A percentile compares a stretch with the other conserved stretches of the same genome.
These are phyloP conservation scores for Papilio xuthus DNA, from an alignment of 1,140 invertebrate genomes.

Conservation along the genomic window DNA sequence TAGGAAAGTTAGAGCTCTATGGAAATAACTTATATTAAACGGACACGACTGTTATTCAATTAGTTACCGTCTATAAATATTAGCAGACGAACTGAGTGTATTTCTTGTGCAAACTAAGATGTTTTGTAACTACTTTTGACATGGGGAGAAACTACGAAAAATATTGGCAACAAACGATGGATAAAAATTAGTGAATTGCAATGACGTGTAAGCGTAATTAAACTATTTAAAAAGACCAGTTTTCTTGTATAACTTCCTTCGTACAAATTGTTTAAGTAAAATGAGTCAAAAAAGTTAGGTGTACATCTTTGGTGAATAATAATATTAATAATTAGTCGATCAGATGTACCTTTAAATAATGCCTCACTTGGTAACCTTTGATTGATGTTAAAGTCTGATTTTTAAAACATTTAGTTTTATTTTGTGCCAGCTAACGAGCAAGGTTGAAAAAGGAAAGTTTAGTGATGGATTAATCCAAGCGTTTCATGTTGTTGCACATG, in stretches of 20 bases:
- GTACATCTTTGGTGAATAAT: too few species aligned
- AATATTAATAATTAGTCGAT: too few species aligned
- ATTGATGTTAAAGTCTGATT: neutral
- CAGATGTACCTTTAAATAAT: neutral
- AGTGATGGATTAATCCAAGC: conserved; percentile 1
- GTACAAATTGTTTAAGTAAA: too few species aligned
- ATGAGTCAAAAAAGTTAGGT: too few species aligned
- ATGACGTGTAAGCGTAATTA: too few species aligned
- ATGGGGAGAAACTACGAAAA: neutral
- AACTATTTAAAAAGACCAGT: too few species aligned
- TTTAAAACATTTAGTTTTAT: neutral
- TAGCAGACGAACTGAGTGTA: neutral
- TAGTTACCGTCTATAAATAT: neutral
- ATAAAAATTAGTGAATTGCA: too few species aligned
- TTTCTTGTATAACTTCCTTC: too few species aligned
- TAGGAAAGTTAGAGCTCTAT: neutral
- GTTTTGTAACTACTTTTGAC: neutral
- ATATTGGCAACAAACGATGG: too few species aligned
- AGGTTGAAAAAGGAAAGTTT: neutral
- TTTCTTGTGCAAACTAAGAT: neutral
- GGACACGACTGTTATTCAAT: neutral
- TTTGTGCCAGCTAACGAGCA: neutral
- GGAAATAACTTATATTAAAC: neutral
- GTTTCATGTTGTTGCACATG: conserved; percentile 8
- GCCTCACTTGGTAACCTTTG: neutral